Base-by-base conservation (phyloP, 2,113 vertebrate genomes). In the Psammodynastes pulverulentus region DNA sequence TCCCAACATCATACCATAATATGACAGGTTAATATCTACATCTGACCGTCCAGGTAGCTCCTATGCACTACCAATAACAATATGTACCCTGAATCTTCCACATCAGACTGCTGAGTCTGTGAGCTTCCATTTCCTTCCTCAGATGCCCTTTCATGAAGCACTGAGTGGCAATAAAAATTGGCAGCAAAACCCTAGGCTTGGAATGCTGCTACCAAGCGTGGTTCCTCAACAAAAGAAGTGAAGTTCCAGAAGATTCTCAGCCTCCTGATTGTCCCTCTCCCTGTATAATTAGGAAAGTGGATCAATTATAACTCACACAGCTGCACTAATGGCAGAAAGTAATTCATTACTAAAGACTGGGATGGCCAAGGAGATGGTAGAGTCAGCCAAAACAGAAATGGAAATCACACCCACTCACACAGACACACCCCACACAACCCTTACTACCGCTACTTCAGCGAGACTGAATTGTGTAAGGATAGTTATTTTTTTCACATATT, bases 311-410 rank as follows among this genome's bases (percentile, higher is more conserved):
- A 87, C 5, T 79, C 12, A 67, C 46, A 34, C 54, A 21, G 56
- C 13, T 17, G 56, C 4, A 21, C 9, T 45, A 79, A 21, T 26
- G 29, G 13, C 58, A 67, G 53, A 29, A 79, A 45, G 48, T 43
- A 51, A 79, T 43, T 72, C 52, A 79, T 91, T 86, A 67, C 9
- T 9, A 48, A 5, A 43, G n/a, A 15, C 15, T 94, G 95, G 94
- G 94, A 94, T 90, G 87, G 86, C 4, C 0, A 1, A 86, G 19
- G 86, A 87, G 0, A 1, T 6, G 0, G 86, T 89, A 49, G 12
- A 9, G 7, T 51, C 45, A 23, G 0, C 4, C 62, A 51, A 49
- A 56, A 0, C 0, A 0, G 79, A 3, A 23, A 23, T 51, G 49
- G 15, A 49, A 0, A 3, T 79, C 72, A 79, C 67, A 79, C 34